phyloP scores from a whole-genome alignment of 2,113 vertebrate species.

The Trachemys scripta region DNA sequence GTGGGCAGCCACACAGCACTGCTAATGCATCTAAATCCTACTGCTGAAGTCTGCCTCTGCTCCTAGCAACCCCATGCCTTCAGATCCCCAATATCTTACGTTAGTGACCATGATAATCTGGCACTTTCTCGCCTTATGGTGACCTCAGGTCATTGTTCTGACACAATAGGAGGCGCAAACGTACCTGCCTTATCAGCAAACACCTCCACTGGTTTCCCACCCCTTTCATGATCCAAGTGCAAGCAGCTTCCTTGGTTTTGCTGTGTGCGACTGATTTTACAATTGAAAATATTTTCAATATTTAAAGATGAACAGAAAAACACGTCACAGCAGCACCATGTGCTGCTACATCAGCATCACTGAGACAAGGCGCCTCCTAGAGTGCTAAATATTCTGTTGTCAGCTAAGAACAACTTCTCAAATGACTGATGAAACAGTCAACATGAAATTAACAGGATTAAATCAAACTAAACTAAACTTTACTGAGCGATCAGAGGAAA shows the following conservation, averaged over 20 bases:
- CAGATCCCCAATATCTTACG: accelerated
- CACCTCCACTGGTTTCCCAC: background rate
- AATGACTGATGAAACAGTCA: accelerated
- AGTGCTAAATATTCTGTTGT: background rate
- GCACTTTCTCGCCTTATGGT: accelerated
- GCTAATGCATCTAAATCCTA: background rate
- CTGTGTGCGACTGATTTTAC: background rate
- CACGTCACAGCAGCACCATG: background rate
- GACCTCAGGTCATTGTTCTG: background rate
- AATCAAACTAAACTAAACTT: accelerated
- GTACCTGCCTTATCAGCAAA: background rate
- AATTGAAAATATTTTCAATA: background rate
- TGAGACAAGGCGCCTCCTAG: background rate
- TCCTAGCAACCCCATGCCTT: background rate
- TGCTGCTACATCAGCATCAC: accelerated
- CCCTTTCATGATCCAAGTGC: background rate
- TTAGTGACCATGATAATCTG: background rate
- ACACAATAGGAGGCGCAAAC: background rate
- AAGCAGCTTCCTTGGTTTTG: background rate
- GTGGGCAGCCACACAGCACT: background rate
- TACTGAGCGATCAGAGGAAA: background rate
- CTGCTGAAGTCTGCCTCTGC: background rate
- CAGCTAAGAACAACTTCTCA: background rate
- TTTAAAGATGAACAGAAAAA: accelerated
- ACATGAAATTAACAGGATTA: background rate